Conservation (phyloP, 2,888 invertebrate species). For the Cheiracanthium punctorium region DNA sequence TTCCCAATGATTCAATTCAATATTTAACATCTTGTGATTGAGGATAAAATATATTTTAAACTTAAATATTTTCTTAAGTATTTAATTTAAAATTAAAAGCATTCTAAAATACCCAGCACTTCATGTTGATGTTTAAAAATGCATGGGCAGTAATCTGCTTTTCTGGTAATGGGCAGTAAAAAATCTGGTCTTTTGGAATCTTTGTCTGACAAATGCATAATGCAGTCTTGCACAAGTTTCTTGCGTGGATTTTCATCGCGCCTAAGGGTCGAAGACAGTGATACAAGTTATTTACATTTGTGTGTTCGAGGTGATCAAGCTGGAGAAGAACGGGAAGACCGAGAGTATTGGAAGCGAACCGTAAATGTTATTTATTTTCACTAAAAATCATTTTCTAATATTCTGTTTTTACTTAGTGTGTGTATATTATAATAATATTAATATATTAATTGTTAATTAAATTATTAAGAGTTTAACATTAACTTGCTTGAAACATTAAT, state of each 20-base stretch:
- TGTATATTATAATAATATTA: no score
- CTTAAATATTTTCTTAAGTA: no score
- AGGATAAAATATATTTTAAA: no score
- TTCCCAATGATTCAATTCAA: no score
- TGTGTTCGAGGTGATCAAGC: slow-evolving; percentile 22
- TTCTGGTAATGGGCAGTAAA: slow-evolving; percentile 55
- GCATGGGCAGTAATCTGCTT: no score
- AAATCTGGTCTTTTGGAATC: slow-evolving; percentile 40
- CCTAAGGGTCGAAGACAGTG: slow-evolving; percentile 57
- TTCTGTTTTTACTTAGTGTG: no score
- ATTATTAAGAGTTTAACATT: slow-evolving; percentile 4
- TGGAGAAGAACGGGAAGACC: slow-evolving; percentile 14
- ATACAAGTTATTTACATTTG: slow-evolving; percentile 31
- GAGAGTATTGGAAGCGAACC: slow-evolving; percentile 7
- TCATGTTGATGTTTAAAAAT: no score
- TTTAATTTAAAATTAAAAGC: no score
- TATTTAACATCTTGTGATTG: no score
- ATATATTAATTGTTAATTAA: no score
- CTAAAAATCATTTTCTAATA: no score
- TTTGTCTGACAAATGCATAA: slow-evolving; percentile 51
- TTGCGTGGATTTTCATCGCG: slow-evolving; percentile 59
- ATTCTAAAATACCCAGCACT: no score
- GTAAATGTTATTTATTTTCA: slow-evolving; percentile 22
- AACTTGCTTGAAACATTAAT: slow-evolving; percentile 47
- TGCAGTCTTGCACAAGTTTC: slow-evolving; percentile 64